Evolutionary conservation across 2,888 invertebrate genomes (phyloP).

Genomic region (Hedychridium roseum): DNA sequence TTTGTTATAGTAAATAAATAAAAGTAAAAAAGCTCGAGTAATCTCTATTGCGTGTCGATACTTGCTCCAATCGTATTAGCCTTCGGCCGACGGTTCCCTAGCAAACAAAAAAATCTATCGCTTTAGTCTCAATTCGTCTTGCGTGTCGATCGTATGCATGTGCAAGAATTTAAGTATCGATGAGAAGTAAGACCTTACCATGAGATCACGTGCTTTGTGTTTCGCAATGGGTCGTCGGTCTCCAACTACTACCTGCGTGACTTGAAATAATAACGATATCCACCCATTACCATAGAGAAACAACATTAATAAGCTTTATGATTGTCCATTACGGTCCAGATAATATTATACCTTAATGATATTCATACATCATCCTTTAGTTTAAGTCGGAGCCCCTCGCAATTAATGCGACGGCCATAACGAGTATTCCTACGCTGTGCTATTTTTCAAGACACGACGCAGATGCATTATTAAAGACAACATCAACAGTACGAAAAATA

Average conservation of each 20-base stretch:
- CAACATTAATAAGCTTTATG: too few relatives aligned
- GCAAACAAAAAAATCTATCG: slow-evolving; percentile 30
- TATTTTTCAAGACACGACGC: slow-evolving; percentile 16
- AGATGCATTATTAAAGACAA: slow-evolving; percentile 24
- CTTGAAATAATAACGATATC: too few relatives aligned
- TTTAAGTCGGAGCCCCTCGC: slow-evolving; percentile 15
- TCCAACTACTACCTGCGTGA: too few relatives aligned
- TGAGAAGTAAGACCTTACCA: slow-evolving; percentile 17
- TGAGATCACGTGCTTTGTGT: too few relatives aligned
- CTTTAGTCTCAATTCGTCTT: slow-evolving; percentile 30
- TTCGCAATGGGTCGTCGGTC: too few relatives aligned
- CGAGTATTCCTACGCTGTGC: slow-evolving; percentile 26
- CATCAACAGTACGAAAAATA: slow-evolving; percentile 42
- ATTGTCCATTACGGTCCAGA: slow-evolving; percentile 32
- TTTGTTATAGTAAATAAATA: slow-evolving; percentile 33
- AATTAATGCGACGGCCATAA: slow-evolving; percentile 12
- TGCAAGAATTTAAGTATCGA: slow-evolving; percentile 23
- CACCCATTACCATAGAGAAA: too few relatives aligned
- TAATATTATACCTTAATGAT: slow-evolving; percentile 23
- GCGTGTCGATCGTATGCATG: slow-evolving; percentile 19
- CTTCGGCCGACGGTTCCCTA: background rate
- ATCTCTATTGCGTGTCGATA: slow-evolving; percentile 8
- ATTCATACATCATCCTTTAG: slow-evolving; percentile 17
- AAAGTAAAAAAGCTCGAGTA: slow-evolving; percentile 24
- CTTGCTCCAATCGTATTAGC: background rate